Conservation (phyloP, 2,113 vertebrate genomes). For the Oxygymnocypris stewartii region DNA sequence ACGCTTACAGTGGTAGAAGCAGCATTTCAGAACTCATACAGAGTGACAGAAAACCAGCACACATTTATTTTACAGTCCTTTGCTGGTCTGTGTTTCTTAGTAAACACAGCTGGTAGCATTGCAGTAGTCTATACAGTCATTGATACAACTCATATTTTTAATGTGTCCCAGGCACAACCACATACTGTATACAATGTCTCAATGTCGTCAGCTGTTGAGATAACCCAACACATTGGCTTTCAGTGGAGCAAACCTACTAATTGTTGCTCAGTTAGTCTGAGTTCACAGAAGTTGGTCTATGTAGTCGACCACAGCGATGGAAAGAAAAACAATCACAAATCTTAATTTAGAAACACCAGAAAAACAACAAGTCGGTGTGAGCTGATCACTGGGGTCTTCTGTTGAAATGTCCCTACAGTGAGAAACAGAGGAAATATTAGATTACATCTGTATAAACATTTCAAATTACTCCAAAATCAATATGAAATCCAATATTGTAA, state of each 20-base stretch:
- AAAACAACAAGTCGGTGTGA: not conserved
- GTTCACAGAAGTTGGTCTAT: not conserved
- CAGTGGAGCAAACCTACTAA: not conserved
- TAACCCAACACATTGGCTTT: not conserved
- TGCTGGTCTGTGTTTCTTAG: slow-evolving; percentile 24
- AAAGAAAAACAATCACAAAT: slow-evolving; percentile 7
- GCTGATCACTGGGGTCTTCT: slow-evolving; percentile 33
- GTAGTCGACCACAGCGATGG: not conserved
- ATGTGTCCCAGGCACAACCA: slow-evolving; percentile 2
- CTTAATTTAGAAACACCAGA: slow-evolving; percentile 24
- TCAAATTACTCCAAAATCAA: too few species aligned
- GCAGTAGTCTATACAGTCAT: slow-evolving; percentile 17
- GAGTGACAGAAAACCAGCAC: not conserved
- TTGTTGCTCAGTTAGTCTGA: not conserved
- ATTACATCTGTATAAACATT: not conserved
- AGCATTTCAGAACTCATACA: slow-evolving; percentile 13
- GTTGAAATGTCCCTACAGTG: slow-evolving; percentile 18
- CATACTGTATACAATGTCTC: not conserved
- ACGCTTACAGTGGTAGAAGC: not conserved
- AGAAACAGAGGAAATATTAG: not conserved
- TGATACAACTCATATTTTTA: slow-evolving; percentile 5
- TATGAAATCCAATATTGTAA: too few species aligned
- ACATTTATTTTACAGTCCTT: slow-evolving; percentile 11
- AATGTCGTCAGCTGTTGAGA: not conserved
- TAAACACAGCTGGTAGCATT: slow-evolving; percentile 38